Evolutionary conservation across 2,888 invertebrate genomes (phyloP), one percentile per base, ranked within the genome.

Genomic region (Leptopilina myrica): DNA sequence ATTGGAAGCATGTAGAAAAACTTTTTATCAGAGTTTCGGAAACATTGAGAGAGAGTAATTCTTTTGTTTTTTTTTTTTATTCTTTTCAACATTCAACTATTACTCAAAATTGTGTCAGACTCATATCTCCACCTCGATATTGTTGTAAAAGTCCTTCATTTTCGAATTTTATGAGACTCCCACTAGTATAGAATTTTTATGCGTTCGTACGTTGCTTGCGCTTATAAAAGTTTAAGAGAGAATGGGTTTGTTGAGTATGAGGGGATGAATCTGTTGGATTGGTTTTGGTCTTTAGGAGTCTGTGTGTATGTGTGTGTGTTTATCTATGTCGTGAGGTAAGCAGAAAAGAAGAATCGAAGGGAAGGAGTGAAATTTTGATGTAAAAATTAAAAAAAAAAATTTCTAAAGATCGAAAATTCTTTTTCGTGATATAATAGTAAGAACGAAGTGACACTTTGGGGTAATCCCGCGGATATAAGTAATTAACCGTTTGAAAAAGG

Each of bases 401-500:
- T 76, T 43, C 14, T 20, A 40, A 64, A 46, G 76, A 64, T 76
- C 76, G 76, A 76, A 46, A 64, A 26, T 43, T 46, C 15, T 62
- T 12, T 33, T 2, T 62, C 12, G n/a, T 46, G n/a, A 0, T 20
- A 7, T 1, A 20, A 20, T 43, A 15, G 2, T 62, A 15, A 62
- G 43, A n/a, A n/a, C n/a, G n/a, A n/a, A n/a, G n/a, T 20, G 20
- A 20, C 20, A 20, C 20, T 20, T 20, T 20, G 43, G 49, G 49
- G 11, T 64, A 73, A 83, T 81, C 15, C 15, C 80, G 67, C 83
- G 83, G 80, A 85, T 82, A 82, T 78, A 81, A 84, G 83, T 86
- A 87, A 89, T 88, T 85, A 86, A 85, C 76, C 81, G 4, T 49
- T 49, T 46, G 5, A 1, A 11, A 46, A 46, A 7, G 46, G 46